Base-by-base conservation (phyloP, 1,140 invertebrate species). In the Cydia splendana region DNA sequence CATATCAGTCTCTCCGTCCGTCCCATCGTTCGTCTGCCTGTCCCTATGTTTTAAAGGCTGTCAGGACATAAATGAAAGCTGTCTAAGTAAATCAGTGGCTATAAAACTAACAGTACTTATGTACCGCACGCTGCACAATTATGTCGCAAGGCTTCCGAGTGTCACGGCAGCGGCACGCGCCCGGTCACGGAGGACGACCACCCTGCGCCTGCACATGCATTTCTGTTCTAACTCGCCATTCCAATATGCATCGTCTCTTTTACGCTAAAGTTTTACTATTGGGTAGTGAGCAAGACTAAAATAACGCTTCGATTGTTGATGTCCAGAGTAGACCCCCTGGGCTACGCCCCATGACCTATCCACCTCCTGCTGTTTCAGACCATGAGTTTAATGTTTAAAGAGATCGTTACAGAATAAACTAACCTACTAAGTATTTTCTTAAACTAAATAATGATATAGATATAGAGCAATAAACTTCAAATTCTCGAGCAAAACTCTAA, bases 151-250 rank as follows among this genome's bases (percentile, higher is more conserved):
- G 57, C 57, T 62, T 62, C 57, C 65, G 10, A 67, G 24, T 67
- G 30, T 67, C 65, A 15, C 65, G 65, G 65, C 65, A 15, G 65
- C 65, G 18, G 30, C 67, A 38, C 28, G 67, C n/a, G 67, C 65
- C 15, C 28, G 65, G 65, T 69, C 65, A 69, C 67, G 67, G 34
- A 38, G 67, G 67, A 42, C 67, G 65, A 38, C 30, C 67, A n/a
- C n/a, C 67, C 67, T 38, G 67, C 67, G 67, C 67, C 38, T 38
- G 67, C n/a, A 10, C 30, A 71, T 62, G 57, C 20, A 62, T 62
- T 62, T 20, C 57, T 62, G 7, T n/a, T 6, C n/a, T 18, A 7
- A 57, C 45, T 18, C 4, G 51, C 51, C 15, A 7, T 53, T 53
- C 51, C n/a, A n/a, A n/a, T 51, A 51, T 53, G n/a, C 51, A 15